A percentile compares a stretch with the other conserved stretches of the same genome.
Conservation (phyloP, 2,888 invertebrate genomes). For the Parthenolecanium corni region DNA sequence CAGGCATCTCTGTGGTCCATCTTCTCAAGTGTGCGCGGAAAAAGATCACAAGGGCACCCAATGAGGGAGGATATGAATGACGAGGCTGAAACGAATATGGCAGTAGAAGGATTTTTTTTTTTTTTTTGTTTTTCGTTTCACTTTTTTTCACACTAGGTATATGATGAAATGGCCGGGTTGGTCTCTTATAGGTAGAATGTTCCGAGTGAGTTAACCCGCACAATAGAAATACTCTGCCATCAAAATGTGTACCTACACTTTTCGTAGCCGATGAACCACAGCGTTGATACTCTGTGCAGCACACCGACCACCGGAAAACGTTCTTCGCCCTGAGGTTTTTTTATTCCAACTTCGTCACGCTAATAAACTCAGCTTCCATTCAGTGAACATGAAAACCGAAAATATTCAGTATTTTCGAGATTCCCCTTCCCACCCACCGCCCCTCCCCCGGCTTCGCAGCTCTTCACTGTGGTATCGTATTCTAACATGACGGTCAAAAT, state of each 20-base stretch:
- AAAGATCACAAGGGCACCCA: background rate
- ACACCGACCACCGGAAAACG: conserved; percentile 16
- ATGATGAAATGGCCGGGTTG: background rate
- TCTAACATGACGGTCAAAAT: no score
- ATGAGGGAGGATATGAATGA: background rate
- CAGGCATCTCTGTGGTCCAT: no score
- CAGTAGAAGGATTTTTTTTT: background rate
- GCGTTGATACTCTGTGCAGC: conserved; percentile 1
- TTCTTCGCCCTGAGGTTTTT: background rate
- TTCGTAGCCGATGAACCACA: conserved; percentile 22
- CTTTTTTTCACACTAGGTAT: no score
- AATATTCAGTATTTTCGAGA: background rate
- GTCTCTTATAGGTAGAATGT: conserved; percentile 9
- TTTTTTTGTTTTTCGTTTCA: no score
- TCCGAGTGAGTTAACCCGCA: conserved; percentile 18
- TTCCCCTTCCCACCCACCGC: no score
- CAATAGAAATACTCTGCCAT: conserved; percentile 12
- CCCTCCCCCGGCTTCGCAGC: no score
- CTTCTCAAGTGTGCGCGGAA: background rate
- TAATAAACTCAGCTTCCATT: conserved; percentile 18
- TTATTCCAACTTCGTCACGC: conserved; percentile 3
- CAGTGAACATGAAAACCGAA: conserved; percentile 1
- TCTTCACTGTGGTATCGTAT: background rate
- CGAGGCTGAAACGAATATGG: background rate
- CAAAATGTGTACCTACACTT: background rate